Evolutionary conservation across 2,888 invertebrate species (phyloP), one percentile per base, ranked within the genome.

Genomic region (Chesias legatella): DNA sequence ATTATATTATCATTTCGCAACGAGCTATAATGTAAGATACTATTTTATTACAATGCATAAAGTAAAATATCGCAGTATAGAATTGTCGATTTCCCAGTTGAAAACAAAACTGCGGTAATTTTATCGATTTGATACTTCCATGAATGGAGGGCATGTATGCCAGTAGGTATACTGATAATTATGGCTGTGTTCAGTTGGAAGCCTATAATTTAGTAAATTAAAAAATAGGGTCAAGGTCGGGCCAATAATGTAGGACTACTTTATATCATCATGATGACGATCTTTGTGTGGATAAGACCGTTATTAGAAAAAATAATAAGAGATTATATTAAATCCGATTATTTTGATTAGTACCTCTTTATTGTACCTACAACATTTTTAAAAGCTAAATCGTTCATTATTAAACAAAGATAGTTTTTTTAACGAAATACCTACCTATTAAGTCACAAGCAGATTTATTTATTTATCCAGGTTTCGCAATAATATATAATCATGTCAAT

Each of bases 81-180:
- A 44, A 27, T 25, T 34, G 43, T 43, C 26, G 21, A 60, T 69
- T 78, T 70, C 72, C 71, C n/a, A n/a, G n/a, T 70, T 73, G 68
- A 77, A 76, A 77, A 77, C 75, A 79, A 75, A 86, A 88, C 86
- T 89, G 89, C 89, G 89, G 89, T 86, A 88, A 81, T 82, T 86
- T 88, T 89, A 89, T 89, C 79, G 89, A 89, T 89, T 88, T 66
- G 73, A 75, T 76, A 76, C 72, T 67, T 72, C 73, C 57, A 74
- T 78, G 67, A 64, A 58, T 71, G 73, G 64, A 69, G 58, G 63
- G 76, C 80, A 71, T 67, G 72, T 72, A 76, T 68, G 75, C 60
- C 55, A 76, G 67, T 58, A 62, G 60, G 38, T 63, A n/a, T n/a
- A 17, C 56, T 63, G 61, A 55, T 51, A 49, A 62, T 55, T 58